Percentiles rank a stretch among this genome's conserved stretches.
Evolutionary conservation across 2,113 vertebrate genomes (phyloP).

Genomic region (Procavia capensis): DNA sequence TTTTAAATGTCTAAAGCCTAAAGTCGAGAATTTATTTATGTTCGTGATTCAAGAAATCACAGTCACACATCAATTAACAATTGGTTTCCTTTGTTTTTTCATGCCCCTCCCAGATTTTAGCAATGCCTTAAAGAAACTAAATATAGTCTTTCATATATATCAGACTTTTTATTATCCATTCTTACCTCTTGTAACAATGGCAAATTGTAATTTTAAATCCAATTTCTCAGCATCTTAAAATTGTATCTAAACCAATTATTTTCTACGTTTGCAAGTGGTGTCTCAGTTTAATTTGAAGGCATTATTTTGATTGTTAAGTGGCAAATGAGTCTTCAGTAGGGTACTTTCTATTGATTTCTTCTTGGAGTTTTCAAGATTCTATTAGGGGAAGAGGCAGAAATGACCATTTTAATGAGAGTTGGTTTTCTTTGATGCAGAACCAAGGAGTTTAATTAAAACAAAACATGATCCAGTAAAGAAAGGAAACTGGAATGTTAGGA

Average conservation of each 20-base stretch:
- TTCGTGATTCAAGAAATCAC: constrained; percentile 58
- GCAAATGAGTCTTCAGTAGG: constrained; percentile 1
- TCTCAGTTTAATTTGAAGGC: neutral
- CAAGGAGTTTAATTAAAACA: constrained; percentile 35
- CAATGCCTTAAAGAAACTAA: neutral
- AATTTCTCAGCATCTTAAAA: constrained; percentile 44
- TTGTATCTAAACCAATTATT: constrained; percentile 26
- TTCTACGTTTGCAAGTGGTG: neutral
- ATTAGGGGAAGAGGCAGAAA: constrained; percentile 43
- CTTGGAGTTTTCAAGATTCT: constrained; percentile 53
- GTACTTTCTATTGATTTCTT: constrained; percentile 40
- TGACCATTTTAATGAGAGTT: constrained; percentile 48
- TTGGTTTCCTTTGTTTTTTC: constrained; percentile 49
- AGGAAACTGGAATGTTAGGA: neutral
- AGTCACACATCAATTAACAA: constrained; percentile 42
- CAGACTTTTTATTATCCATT: neutral
- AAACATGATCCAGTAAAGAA: constrained; percentile 18
- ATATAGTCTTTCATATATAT: neutral
- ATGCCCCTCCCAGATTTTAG: constrained; percentile 30
- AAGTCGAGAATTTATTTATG: neutral
- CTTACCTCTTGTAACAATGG: neutral
- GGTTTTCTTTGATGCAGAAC: constrained; percentile 40
- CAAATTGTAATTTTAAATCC: constrained; percentile 9
- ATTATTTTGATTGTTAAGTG: constrained; percentile 50
- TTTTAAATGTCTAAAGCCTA: too few relatives aligned